Evolutionary conservation across 1,140 invertebrate species (phyloP), one percentile per base, ranked within the genome.

Genomic region (Lepidurus couesii): DNA sequence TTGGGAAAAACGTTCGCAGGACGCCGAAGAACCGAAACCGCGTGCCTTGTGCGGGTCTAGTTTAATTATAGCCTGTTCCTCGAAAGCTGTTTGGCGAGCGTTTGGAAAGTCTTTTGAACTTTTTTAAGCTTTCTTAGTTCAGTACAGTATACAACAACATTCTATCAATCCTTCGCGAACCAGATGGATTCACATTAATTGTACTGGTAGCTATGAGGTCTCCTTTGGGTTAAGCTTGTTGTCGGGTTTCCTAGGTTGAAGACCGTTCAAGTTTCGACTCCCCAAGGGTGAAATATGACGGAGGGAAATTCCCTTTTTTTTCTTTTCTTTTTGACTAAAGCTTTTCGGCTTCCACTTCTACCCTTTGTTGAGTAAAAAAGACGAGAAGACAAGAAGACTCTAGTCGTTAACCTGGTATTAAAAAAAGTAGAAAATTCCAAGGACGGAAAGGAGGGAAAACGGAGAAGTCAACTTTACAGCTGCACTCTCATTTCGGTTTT

Each of bases 151-250:
- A 34, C 4, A 34, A 3, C 34, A 34, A 2, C 34, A 4, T 34
- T 34, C 34, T 34, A 34, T 34, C 3, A 34, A 34, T 34, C 34
- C 34, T 0, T 34, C 3, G 34, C 34, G 3, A 34, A 34, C 34
- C 34, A 34, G 24, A 24, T 24, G 24, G 24, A 24, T 24, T 24
- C 24, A 24, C 24, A 24, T 24, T 34, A 34, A 4, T 34, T 34
- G 34, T 34, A 34, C 3, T 34, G 34, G 34, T 2, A 34, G 4
- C 34, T 34, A 34, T 34, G 4, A 34, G 34, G 34, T 11, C 42
- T 43, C 75, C 1, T n/a, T 75, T 21, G 75, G 44, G 42, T 75
- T 75, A 75, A 75, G 34, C 7, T 75, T 75, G 74, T 75, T 75
- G 74, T 75, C 74, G 74, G 74, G 43, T 42, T 34, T 34, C 34